Evolutionary conservation across 2,888 invertebrate species (phyloP).

Genomic region (Galerucella calmariensis): DNA sequence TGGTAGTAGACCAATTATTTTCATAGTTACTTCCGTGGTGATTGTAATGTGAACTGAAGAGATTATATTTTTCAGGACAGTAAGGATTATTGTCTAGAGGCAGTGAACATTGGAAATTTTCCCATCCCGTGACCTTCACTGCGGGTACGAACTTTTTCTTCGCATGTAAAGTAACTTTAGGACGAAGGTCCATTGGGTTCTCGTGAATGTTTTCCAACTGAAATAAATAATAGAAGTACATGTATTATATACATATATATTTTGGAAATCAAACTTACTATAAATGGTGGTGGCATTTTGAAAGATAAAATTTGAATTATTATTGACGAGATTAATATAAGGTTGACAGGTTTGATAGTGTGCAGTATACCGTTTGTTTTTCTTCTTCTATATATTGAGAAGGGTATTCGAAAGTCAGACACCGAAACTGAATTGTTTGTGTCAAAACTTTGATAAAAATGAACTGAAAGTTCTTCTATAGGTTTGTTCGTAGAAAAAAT

Average conservation of each 20-base stretch:
- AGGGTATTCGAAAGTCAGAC: neutral
- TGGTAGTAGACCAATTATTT: conserved; percentile 38
- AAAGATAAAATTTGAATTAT: neutral
- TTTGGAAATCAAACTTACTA: conserved; percentile 1
- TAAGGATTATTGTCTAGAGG: conserved; percentile 47
- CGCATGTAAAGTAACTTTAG: conserved; percentile 9
- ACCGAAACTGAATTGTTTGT: too few species aligned
- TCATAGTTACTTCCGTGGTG: conserved; percentile 37
- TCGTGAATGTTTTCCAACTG: conserved; percentile 7
- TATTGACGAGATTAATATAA: neutral
- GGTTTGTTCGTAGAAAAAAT: too few species aligned
- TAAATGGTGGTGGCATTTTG: conserved; percentile 5
- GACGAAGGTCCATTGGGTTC: conserved; percentile 4
- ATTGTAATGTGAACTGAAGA: conserved; percentile 47
- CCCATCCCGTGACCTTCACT: conserved; percentile 41
- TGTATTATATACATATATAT: neutral
- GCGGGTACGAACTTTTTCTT: conserved; percentile 3
- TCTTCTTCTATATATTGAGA: neutral
- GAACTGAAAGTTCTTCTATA: too few species aligned
- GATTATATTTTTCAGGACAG: conserved; percentile 41
- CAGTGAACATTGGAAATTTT: conserved; percentile 36
- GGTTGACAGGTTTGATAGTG: neutral
- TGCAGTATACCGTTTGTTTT: neutral
- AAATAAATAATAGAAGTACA: neutral
- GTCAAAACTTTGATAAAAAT: too few species aligned